These are phyloP conservation scores for Eurosta solidaginis DNA, from an alignment of 1,140 invertebrate genomes.

Conservation along the genomic window DNA sequence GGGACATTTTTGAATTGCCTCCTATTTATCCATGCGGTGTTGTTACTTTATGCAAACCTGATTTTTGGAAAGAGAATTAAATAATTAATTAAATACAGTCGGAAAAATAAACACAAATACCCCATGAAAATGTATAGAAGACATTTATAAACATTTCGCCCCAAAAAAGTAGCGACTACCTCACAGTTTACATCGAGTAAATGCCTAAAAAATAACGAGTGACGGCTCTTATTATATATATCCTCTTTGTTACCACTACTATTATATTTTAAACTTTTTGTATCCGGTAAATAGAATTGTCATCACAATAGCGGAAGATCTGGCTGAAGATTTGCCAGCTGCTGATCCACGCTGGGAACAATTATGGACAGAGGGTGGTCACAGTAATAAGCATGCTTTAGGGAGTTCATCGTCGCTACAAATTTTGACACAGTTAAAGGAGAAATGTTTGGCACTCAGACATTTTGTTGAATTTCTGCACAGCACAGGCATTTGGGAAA, in stretches of 20 bases:
- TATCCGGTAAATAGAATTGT: slow-evolving; percentile 62
- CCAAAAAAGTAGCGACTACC: no score
- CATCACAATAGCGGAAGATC: slow-evolving; percentile 73
- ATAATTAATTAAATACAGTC: no score
- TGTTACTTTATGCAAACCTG: no score
- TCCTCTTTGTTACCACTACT: neutral
- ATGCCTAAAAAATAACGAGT: no score
- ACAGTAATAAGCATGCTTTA: slow-evolving; percentile 54
- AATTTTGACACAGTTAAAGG: slow-evolving; percentile 79
- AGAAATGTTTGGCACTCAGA: slow-evolving; percentile 81
- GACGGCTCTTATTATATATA: no score
- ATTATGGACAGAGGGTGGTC: slow-evolving; percentile 38
- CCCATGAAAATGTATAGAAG: no score
- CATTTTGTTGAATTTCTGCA: slow-evolving; percentile 80
- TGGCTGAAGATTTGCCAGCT: slow-evolving; percentile 86
- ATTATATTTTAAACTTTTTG: neutral
- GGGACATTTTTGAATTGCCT: no score
- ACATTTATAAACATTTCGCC: no score
- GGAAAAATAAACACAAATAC: no score
- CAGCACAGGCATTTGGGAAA: slow-evolving; percentile 73
- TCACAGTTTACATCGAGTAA: no score
- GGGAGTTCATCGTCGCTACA: slow-evolving; percentile 76
- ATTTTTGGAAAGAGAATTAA: no score
- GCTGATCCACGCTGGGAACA: slow-evolving; percentile 84
- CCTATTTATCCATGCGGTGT: no score